Evolutionary conservation across 2,888 invertebrate genomes (phyloP).

Genomic region (Metellina segmentata): DNA sequence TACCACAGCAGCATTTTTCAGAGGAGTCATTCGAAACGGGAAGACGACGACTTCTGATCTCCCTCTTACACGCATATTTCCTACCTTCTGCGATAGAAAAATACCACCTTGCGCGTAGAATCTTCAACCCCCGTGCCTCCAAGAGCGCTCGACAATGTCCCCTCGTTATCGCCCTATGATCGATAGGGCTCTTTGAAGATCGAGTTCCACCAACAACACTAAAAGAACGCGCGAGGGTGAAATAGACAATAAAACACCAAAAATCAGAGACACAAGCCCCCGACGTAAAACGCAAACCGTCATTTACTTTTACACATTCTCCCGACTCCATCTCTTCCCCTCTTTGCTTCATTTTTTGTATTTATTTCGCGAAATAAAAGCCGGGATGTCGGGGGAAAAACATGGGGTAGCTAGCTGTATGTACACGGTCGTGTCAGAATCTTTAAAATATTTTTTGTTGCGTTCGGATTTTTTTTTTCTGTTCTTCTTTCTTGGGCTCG

Average conservation of each 20-base stretch:
- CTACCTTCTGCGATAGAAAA: background rate
- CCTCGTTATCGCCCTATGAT: slow-evolving; percentile 46
- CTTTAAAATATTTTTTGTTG: slow-evolving; percentile 8
- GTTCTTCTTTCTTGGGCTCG: background rate
- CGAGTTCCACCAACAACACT: slow-evolving; percentile 31
- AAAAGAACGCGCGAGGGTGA: slow-evolving; percentile 47
- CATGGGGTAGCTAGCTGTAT: slow-evolving; percentile 7
- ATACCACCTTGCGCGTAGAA: slow-evolving; percentile 33
- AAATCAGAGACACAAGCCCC: slow-evolving; percentile 25
- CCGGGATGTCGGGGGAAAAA: slow-evolving; percentile 25
- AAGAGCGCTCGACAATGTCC: slow-evolving; percentile 22
- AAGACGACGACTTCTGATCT: background rate
- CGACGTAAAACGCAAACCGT: slow-evolving; percentile 48
- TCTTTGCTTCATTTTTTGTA: slow-evolving; percentile 6
- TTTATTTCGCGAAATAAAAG: slow-evolving; percentile 59
- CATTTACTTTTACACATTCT: slow-evolving; percentile 59
- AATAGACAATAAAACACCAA: slow-evolving; percentile 58
- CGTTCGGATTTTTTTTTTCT: slow-evolving; percentile 16
- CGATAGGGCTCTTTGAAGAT: slow-evolving; percentile 46
- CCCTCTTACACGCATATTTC: background rate
- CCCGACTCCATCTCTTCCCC: background rate
- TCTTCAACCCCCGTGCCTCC: background rate
- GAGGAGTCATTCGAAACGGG: background rate
- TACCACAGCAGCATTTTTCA: background rate
- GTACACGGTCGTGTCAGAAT: slow-evolving; percentile 50